A percentile compares a stretch with the other conserved stretches of the same genome.
Evolutionary conservation across 2,113 vertebrate genomes (phyloP).

Genomic region (Mustela lutreola): DNA sequence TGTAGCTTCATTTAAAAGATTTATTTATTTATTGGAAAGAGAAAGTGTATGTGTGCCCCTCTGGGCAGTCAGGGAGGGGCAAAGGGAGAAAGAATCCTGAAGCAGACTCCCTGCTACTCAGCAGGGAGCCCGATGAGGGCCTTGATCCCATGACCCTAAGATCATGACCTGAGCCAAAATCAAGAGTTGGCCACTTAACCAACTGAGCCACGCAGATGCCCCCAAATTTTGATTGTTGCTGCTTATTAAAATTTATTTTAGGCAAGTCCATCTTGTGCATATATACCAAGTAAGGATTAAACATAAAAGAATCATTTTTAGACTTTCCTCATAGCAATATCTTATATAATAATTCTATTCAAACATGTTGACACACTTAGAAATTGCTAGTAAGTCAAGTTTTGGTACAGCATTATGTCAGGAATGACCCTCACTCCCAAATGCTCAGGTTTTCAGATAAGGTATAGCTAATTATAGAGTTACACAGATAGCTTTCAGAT

Average conservation of each 20-base stretch:
- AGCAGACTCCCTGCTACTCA: not conserved
- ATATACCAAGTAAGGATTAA: constrained; percentile 10
- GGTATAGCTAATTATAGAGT: not conserved
- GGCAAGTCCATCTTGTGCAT: not conserved
- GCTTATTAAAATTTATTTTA: constrained; percentile 41
- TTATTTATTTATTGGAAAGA: not conserved
- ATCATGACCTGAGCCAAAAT: not conserved
- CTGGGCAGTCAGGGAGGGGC: not conserved
- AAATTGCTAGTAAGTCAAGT: constrained; percentile 20
- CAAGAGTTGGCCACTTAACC: not conserved
- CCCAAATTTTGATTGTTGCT: not conserved
- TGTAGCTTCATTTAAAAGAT: not conserved
- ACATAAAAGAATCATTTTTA: constrained; percentile 27
- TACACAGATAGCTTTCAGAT: not conserved
- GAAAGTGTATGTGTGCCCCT: no score
- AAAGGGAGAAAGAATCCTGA: not conserved
- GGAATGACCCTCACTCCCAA: not conserved
- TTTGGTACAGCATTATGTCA: not conserved
- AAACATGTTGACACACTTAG: constrained; percentile 41
- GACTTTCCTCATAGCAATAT: not conserved
- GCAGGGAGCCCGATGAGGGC: not conserved
- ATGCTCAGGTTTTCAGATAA: not conserved
- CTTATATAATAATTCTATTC: constrained; percentile 12
- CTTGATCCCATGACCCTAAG: not conserved
- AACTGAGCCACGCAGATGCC: not conserved